Evolutionary conservation across 2,797 vertebrate species (phyloP), one percentile per base, ranked within the genome.

Genomic region (Pampus argenteus): DNA sequence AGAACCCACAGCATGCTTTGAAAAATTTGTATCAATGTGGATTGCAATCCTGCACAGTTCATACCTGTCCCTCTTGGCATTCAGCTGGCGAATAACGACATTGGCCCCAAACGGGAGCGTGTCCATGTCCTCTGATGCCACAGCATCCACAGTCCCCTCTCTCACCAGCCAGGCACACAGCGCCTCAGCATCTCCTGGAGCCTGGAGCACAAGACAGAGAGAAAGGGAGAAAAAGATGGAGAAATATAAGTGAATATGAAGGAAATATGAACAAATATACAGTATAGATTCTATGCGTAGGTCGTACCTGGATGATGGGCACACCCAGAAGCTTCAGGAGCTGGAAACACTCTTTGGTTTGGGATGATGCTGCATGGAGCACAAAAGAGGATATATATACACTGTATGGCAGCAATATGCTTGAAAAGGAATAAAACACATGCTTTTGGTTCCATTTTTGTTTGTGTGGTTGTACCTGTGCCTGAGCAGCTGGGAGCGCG

Each of bases 51-150:
- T 29, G 5, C 17, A 54, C 14, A 51, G 17, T 20, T 74, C 38
- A 77, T 66, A 95, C 96, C 91, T 73, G n/a, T 89, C 76, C 74
- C 10, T 93, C 57, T 92, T 94, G 15, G 93, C 90, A 3, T 92
- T 95, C 1, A 96, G 80, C 34, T 95, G 93, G 5, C 96, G 94
- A 48, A 96, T 89, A 2, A 96, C 85, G 74, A 89, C 10, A n/a
- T n/a, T 81, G 15, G 91, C 93, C 58, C 95, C 95, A 44, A 96
- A 96, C 0, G 95, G 92, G 78, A 96, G 78, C 0, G 95, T 95
- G 81, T 96, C 96, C 95, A 96, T 95, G 87, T 96, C 96, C 82
- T 96, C 96, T 1, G 96, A 96, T 0, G 95, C 94, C 34, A 94
- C 95, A 1, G 94, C 94, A 3, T 94, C 82, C 38, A 90, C 96